These are phyloP conservation scores for Melanchra persicariae DNA, from an alignment of 2,888 invertebrate species.

Conservation along the genomic window DNA sequence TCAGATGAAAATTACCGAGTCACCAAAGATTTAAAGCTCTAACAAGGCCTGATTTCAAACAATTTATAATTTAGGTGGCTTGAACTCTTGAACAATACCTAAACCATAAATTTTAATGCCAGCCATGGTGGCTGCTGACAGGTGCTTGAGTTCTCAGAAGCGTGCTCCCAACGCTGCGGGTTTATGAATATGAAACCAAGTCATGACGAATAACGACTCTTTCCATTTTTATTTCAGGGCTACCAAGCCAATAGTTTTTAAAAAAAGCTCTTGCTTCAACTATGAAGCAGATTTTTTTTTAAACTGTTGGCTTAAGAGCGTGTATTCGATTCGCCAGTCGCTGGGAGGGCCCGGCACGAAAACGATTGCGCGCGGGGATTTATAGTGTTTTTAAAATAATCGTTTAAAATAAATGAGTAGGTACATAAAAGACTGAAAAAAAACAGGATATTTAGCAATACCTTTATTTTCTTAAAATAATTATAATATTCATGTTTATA, in stretches of 20 bases:
- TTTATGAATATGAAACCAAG: slow-evolving; percentile 26
- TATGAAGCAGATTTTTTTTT: too few species aligned
- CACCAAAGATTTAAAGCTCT: background rate
- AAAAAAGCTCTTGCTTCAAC: too few species aligned
- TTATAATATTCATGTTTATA: too few species aligned
- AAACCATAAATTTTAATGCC: slow-evolving; percentile 27
- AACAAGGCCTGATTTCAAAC: slow-evolving; percentile 20
- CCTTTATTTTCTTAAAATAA: too few species aligned
- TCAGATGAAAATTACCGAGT: slow-evolving; percentile 1
- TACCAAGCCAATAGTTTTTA: background rate
- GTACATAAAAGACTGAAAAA: too few species aligned
- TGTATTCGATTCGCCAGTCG: too few species aligned
- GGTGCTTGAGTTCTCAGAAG: slow-evolving; percentile 29
- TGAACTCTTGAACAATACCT: slow-evolving; percentile 32
- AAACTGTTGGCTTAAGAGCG: background rate
- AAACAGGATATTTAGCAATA: too few species aligned
- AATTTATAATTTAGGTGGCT: slow-evolving; percentile 12
- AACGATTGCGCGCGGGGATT: too few species aligned
- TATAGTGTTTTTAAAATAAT: too few species aligned
- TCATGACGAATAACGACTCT: slow-evolving; percentile 1
- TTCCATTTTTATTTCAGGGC: slow-evolving; percentile 9
- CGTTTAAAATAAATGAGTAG: too few species aligned
- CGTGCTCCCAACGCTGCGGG: slow-evolving; percentile 8
- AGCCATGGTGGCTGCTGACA: slow-evolving; percentile 18
- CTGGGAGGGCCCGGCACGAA: too few species aligned